Evolutionary conservation across 2,113 vertebrate species (phyloP).

Genomic region (Arizona elegans): DNA sequence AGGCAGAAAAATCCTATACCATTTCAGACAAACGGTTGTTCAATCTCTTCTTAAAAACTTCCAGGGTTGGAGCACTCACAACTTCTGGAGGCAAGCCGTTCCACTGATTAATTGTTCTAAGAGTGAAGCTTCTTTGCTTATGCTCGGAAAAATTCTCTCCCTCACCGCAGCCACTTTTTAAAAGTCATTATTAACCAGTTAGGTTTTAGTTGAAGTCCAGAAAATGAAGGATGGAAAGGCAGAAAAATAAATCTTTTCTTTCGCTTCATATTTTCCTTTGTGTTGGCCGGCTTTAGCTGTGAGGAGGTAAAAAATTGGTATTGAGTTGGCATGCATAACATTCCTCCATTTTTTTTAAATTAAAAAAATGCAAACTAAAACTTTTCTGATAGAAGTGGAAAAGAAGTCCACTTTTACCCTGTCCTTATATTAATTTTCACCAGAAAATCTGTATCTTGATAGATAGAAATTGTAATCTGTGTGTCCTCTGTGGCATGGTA

Average conservation of each 20-base stretch:
- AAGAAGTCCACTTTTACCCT: no score
- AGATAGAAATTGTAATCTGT: not conserved
- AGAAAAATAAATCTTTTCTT: not conserved
- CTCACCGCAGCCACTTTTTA: not conserved
- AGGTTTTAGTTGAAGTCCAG: not conserved
- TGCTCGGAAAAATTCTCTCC: not conserved
- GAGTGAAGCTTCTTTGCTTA: not conserved
- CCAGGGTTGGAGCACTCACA: not conserved
- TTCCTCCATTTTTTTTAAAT: not conserved
- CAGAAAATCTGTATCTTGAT: no score
- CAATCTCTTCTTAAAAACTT: not conserved
- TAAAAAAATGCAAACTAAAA: not conserved
- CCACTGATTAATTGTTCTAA: not conserved
- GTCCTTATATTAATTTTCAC: no score
- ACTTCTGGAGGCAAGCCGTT: not conserved
- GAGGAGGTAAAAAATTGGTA: no score
- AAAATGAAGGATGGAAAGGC: not conserved
- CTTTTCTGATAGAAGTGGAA: not conserved
- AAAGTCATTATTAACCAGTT: not conserved
- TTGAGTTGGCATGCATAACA: not conserved
- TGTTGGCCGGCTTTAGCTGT: not conserved
- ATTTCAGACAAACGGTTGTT: not conserved
- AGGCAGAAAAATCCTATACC: not conserved
- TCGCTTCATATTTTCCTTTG: not conserved
- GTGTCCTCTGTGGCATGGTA: not conserved